Conservation (phyloP, 2,888 invertebrate species). For the Aelia acuminata region DNA sequence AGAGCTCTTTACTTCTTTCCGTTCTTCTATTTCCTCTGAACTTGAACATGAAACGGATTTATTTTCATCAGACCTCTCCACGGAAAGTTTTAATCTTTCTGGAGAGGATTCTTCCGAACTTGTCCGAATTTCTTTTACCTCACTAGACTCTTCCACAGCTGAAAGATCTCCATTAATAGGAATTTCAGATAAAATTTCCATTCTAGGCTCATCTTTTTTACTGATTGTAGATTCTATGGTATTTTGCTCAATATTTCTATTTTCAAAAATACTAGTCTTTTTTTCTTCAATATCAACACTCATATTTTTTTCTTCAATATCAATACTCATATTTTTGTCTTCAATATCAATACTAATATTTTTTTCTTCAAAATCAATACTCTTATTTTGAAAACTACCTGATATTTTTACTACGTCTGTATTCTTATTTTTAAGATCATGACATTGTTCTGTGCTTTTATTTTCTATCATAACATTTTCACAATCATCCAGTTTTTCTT, state of each 20-base stretch:
- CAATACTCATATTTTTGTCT: too few species aligned
- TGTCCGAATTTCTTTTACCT: neutral
- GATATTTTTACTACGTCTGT: neutral
- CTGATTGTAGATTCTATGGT: neutral
- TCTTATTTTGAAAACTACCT: neutral
- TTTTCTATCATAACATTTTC: neutral
- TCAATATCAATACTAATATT: neutral
- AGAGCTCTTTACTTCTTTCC: neutral
- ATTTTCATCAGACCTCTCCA: neutral
- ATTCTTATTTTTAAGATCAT: neutral
- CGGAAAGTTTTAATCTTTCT: neutral
- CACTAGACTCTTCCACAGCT: neutral
- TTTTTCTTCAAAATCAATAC: neutral
- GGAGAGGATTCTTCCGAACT: neutral
- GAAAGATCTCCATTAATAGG: neutral
- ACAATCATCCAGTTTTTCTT: neutral
- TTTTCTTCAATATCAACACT: neutral
- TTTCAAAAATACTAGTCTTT: neutral
- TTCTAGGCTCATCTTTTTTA: neutral
- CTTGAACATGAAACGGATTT: neutral
- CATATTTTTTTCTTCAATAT: neutral
- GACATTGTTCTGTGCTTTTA: neutral
- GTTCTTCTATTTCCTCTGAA: slow-evolving; percentile 14
- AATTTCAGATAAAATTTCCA: neutral
- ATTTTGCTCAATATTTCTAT: neutral